Evolutionary conservation across 2,797 vertebrate genomes (phyloP).

Genomic region (Vespertilio murinus): DNA sequence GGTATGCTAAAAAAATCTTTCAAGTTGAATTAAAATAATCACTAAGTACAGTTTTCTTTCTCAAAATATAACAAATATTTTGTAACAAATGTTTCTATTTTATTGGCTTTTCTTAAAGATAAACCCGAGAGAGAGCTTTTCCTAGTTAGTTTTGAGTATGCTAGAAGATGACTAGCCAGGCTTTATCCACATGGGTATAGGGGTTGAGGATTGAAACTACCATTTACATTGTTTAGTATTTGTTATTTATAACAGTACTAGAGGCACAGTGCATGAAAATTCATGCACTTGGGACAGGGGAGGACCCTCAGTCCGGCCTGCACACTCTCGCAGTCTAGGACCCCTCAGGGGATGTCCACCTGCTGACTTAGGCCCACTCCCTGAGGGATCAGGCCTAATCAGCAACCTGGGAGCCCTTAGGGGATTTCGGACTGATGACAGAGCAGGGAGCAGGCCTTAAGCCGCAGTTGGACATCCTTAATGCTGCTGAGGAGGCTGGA

Average conservation of each 20-base stretch:
- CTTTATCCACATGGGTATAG: neutral
- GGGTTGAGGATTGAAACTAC: neutral
- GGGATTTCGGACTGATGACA: no score
- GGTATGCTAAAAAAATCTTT: constrained; percentile 38
- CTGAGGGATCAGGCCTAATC: no score
- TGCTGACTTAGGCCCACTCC: no score
- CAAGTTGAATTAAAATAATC: constrained; percentile 20
- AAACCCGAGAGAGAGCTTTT: neutral
- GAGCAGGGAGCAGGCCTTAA: no score
- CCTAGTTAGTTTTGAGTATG: neutral
- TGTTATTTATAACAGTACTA: neutral
- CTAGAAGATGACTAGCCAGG: neutral
- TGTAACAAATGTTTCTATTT: neutral
- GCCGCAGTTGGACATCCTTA: no score
- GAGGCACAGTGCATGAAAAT: no score
- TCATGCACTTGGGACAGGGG: no score
- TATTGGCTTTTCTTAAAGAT: neutral
- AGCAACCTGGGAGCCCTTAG: no score
- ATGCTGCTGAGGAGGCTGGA: no score
- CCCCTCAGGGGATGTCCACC: no score
- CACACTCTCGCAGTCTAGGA: no score
- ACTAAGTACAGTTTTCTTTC: constrained; percentile 1
- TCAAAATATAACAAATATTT: neutral
- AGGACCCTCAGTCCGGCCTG: no score
- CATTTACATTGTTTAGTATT: neutral